Percentiles rank a stretch among this genome's conserved stretches.
These are phyloP conservation scores for Atopsyche davidsoni DNA, from an alignment of 1,140 invertebrate species.

Conservation along the genomic window DNA sequence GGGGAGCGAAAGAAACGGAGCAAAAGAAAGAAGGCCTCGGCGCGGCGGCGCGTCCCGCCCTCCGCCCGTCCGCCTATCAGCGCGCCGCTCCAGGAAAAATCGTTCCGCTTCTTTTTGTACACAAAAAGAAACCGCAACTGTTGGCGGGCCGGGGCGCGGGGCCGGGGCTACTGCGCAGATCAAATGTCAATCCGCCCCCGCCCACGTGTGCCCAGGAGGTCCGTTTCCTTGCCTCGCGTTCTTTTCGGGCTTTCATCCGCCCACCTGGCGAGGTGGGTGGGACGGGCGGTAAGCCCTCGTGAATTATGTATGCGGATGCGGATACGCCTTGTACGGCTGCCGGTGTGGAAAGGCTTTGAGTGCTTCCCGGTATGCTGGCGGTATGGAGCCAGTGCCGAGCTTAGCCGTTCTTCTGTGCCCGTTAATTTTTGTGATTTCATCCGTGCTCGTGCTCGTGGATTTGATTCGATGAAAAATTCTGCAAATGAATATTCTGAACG, in stretches of 20 bases:
- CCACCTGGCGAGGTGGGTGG: conserved; percentile 19
- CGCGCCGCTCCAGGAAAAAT: conserved; percentile 22
- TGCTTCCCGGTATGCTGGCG: too few species aligned
- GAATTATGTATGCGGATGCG: conserved; percentile 11
- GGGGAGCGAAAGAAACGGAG: conserved; percentile 16
- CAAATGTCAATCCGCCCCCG: conserved; percentile 20
- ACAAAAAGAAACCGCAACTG: conserved; percentile 31
- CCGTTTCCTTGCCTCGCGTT: background rate
- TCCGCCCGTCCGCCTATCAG: conserved; percentile 19
- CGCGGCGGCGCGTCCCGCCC: conserved; percentile 25
- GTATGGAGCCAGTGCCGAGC: too few species aligned
- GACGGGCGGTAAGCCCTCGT: background rate
- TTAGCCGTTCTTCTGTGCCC: too few species aligned
- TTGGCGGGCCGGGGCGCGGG: conserved; percentile 26
- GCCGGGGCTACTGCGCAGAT: conserved; percentile 27
- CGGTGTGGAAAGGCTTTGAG: too few species aligned
- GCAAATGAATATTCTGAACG: too few species aligned
- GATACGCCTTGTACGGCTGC: too few species aligned
- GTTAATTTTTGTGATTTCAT: too few species aligned
- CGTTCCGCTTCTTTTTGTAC: conserved; percentile 30
- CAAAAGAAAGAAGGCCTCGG: conserved; percentile 22
- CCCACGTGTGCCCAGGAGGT: conserved; percentile 11
- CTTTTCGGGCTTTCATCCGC: conserved; percentile 17
- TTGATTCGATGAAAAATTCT: too few species aligned
- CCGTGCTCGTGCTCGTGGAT: too few species aligned